A percentile compares a stretch with the other conserved stretches of the same genome.
Evolutionary conservation across 1,140 invertebrate genomes (phyloP).

Genomic region (Hylaeus volcanicus): DNA sequence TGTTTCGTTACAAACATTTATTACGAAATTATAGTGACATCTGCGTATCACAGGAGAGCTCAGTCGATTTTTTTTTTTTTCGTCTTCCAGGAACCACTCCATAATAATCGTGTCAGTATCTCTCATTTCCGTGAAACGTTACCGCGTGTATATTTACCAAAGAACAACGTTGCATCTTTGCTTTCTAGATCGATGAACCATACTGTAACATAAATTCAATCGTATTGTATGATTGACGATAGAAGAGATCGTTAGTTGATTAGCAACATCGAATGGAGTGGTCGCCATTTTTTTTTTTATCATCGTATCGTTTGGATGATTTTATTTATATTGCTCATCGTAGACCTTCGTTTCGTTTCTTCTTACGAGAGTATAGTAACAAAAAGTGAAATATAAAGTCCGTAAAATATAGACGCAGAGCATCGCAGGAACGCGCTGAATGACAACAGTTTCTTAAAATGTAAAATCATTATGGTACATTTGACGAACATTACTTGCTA

Average conservation of each 20-base stretch:
- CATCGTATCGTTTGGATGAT: conserved; percentile 37
- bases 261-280: conserved; percentile 44
- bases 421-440: conserved; percentile 9
- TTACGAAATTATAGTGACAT: conserved; percentile 68
- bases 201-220: not conserved
- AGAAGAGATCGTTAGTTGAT: not conserved
- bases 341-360: conserved; percentile 34
- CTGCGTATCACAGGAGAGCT: conserved; percentile 69
- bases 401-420: conserved; percentile 32
- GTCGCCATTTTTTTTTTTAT: conserved; percentile 46
- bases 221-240: not conserved
- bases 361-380: conserved; percentile 22
- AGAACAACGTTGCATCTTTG: not conserved
- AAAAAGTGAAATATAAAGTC: conserved; percentile 29
- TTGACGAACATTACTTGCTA: conserved; percentile 6
- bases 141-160: not conserved
- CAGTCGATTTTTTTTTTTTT: conserved; percentile 61
- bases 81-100: conserved; percentile 54
- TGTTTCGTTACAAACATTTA: conserved; percentile 63
- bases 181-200: not conserved
- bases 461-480: conserved; percentile 18
- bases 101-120: conserved; percentile 21
- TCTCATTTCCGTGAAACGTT: not conserved
- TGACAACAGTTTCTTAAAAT: conserved; percentile 7
- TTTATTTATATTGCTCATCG: conserved; percentile 55